Conservation (phyloP, 2,113 vertebrate species). For the Melanerpes formicivorus region DNA sequence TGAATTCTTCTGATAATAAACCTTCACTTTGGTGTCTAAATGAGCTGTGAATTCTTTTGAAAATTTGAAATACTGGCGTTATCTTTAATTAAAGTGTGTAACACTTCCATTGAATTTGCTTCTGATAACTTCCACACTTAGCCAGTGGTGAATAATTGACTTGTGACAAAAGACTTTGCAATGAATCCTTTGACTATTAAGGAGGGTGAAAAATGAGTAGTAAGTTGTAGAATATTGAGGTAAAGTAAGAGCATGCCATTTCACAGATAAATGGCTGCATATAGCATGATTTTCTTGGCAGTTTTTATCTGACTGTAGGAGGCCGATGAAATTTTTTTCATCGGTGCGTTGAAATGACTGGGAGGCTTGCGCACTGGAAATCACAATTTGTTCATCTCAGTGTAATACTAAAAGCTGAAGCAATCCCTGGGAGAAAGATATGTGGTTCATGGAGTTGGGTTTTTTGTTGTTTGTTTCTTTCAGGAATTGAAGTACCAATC, state of each 20-base stretch:
- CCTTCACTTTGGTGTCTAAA: background rate
- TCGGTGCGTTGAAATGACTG: background rate
- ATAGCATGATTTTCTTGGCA: background rate
- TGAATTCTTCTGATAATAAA: background rate
- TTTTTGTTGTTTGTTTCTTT: background rate
- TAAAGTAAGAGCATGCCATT: background rate
- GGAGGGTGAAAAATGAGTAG: background rate
- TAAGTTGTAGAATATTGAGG: background rate
- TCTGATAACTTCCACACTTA: background rate
- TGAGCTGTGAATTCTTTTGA: background rate
- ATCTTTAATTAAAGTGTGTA: background rate
- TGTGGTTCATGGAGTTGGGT: fast-evolving
- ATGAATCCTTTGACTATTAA: background rate
- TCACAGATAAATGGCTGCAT: background rate
- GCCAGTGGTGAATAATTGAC: background rate
- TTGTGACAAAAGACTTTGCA: background rate
- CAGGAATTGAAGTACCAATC: background rate
- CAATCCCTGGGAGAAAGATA: background rate
- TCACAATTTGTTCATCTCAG: background rate
- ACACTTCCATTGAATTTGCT: background rate
- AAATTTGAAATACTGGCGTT: background rate
- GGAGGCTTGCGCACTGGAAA: background rate
- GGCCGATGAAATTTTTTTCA: background rate
- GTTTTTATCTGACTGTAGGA: background rate
- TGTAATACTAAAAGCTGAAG: background rate